Evolutionary conservation across 2,888 invertebrate genomes (phyloP).

Genomic region (Habrosyne pyritoides): DNA sequence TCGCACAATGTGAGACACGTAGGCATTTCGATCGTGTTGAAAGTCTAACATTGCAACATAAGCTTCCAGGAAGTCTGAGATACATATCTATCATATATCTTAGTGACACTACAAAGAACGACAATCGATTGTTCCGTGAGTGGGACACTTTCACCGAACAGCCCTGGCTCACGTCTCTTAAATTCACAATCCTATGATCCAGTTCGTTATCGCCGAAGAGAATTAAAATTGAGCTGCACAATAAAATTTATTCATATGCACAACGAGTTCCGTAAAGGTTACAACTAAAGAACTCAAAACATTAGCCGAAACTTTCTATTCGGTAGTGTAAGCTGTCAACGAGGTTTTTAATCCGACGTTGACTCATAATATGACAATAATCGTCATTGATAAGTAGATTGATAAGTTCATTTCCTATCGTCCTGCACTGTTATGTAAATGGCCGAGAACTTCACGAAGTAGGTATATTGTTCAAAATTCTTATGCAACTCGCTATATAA

Average conservation of each 20-base stretch:
- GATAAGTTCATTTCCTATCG: background rate
- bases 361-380: slow-evolving; percentile 35
- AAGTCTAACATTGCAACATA: slow-evolving; percentile 49
- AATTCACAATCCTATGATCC: slow-evolving; percentile 67
- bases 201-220: slow-evolving; percentile 58
- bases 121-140: slow-evolving; percentile 72
- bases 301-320: slow-evolving; percentile 75
- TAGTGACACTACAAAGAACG: slow-evolving; percentile 72
- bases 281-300: slow-evolving; percentile 48
- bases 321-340: slow-evolving; percentile 33
- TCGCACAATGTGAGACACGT: slow-evolving; percentile 14
- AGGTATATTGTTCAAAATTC: too few relatives aligned
- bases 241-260: slow-evolving; percentile 66
- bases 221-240: slow-evolving; percentile 64
- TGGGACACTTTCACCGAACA: slow-evolving; percentile 74
- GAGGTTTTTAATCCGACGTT: slow-evolving; percentile 28
- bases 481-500: background rate
- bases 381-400: slow-evolving; percentile 20
- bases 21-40: slow-evolving; percentile 32
- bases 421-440: slow-evolving; percentile 4
- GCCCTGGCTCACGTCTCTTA: slow-evolving; percentile 60
- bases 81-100: slow-evolving; percentile 61
- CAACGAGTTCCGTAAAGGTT: slow-evolving; percentile 65
- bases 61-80: slow-evolving; percentile 55
- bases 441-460: background rate